These are phyloP conservation scores for Campylorhamphus procurvoides DNA, from an alignment of 2,113 vertebrate species.

Conservation along the genomic window DNA sequence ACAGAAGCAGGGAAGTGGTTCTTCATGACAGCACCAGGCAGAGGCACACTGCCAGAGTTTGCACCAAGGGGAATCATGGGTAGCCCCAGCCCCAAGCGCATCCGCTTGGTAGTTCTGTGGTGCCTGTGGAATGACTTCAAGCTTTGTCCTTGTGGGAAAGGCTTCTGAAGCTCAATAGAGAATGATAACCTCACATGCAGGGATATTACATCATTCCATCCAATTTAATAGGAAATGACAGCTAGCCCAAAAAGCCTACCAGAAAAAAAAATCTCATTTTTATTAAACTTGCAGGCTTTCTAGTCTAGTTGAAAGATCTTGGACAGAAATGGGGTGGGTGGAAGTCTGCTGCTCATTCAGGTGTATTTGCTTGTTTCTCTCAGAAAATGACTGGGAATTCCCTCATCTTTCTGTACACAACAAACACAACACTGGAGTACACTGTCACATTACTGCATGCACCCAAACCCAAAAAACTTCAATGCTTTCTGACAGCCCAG, in stretches of 20 bases:
- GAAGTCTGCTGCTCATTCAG: neutral
- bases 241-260: neutral
- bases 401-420: neutral
- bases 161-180: neutral
- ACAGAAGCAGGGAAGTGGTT: neutral
- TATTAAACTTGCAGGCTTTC: neutral
- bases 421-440: neutral
- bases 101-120: neutral
- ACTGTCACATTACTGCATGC: neutral
- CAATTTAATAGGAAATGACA: neutral
- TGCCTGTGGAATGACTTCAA: neutral
- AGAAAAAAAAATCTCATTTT: neutral
- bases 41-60: accelerated
- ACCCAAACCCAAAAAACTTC: neutral
- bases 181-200: neutral
- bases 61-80: neutral
- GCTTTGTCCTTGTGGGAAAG: neutral
- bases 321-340: neutral
- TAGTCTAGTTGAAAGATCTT: neutral
- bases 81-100: neutral
- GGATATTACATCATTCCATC: neutral
- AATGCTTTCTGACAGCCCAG: neutral
- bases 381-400: neutral
- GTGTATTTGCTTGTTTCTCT: neutral
- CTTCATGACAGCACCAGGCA: neutral